A percentile compares a stretch with the other conserved stretches of the same genome.
phyloP scores from a whole-genome alignment of 2,113 vertebrate genomes.

The Muntiacus muntjak region DNA sequence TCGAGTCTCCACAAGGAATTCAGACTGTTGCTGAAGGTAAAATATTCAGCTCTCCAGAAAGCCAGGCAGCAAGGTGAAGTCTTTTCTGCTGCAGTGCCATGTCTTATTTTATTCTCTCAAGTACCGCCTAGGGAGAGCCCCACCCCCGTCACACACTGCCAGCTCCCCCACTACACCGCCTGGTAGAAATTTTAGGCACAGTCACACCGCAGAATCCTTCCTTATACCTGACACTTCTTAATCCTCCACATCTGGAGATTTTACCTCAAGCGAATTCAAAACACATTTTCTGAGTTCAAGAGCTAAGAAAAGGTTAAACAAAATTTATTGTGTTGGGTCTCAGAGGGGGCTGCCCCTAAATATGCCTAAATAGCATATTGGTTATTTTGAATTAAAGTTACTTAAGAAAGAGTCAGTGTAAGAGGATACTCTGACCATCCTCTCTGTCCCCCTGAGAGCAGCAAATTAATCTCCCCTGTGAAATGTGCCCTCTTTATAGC shows the following conservation, averaged over 20 bases:
- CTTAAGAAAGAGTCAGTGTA: not conserved
- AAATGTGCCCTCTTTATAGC: not conserved
- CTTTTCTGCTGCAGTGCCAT: slow-evolving; percentile 1
- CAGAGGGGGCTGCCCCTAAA: not conserved
- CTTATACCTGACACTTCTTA: not conserved
- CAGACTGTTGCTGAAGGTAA: not conserved
- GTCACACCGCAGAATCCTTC: not conserved
- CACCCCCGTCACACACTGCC: not conserved
- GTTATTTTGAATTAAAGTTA: not conserved
- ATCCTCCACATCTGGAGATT: not conserved
- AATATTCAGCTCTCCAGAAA: slow-evolving; percentile 19
- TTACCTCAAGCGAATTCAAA: not conserved
- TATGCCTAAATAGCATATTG: not conserved
- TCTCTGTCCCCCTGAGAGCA: not conserved
- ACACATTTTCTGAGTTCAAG: not conserved
- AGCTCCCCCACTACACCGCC: not conserved
- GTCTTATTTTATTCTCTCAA: slow-evolving; percentile 39
- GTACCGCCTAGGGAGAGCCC: not conserved
- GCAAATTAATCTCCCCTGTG: not conserved
- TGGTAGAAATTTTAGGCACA: not conserved
- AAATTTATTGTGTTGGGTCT: not conserved
- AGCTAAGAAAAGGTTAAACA: not conserved
- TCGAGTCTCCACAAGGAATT: not conserved
- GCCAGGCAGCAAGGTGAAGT: not conserved
- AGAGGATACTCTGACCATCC: not conserved